A percentile compares a stretch with the other conserved stretches of the same genome.
Conservation (phyloP, 2,888 invertebrate genomes). For the Spialia ferax region DNA sequence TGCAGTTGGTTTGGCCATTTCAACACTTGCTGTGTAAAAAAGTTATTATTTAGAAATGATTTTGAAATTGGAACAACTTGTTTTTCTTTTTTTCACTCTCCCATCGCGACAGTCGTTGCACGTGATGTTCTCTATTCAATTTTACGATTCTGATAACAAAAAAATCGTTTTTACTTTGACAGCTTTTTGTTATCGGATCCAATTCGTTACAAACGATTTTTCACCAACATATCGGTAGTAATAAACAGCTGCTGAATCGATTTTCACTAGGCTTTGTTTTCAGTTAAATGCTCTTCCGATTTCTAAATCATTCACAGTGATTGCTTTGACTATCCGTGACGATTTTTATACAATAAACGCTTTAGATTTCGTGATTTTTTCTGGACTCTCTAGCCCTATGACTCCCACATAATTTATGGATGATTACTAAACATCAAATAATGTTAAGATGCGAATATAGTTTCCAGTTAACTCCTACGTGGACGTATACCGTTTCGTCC, state of each 20-base stretch:
- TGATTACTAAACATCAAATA: not conserved
- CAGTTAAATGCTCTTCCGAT: slow-evolving; percentile 21
- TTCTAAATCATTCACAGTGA: not conserved
- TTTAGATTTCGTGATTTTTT: too few species aligned
- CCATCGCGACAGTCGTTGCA: slow-evolving; percentile 33
- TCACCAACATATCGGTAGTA: slow-evolving; percentile 18
- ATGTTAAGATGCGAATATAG: not conserved
- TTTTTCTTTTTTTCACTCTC: not conserved
- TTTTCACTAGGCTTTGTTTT: slow-evolving; percentile 14
- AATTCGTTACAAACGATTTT: slow-evolving; percentile 40
- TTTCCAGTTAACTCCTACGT: not conserved
- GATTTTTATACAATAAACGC: not conserved
- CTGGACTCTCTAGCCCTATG: too few species aligned
- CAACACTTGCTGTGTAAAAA: not conserved
- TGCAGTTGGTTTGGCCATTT: not conserved
- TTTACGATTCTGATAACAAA: slow-evolving; percentile 44
- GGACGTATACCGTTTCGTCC: not conserved
- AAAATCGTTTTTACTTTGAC: slow-evolving; percentile 45
- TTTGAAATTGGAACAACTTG: slow-evolving; percentile 12
- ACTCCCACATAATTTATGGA: too few species aligned
- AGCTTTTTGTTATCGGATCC: slow-evolving; percentile 45
- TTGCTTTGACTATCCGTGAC: not conserved
- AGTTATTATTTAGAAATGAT: not conserved
- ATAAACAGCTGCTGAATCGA: slow-evolving; percentile 1
- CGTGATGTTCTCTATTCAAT: slow-evolving; percentile 43